These are phyloP conservation scores for Erannis defoliaria DNA, from an alignment of 2,888 invertebrate species.

Conservation along the genomic window DNA sequence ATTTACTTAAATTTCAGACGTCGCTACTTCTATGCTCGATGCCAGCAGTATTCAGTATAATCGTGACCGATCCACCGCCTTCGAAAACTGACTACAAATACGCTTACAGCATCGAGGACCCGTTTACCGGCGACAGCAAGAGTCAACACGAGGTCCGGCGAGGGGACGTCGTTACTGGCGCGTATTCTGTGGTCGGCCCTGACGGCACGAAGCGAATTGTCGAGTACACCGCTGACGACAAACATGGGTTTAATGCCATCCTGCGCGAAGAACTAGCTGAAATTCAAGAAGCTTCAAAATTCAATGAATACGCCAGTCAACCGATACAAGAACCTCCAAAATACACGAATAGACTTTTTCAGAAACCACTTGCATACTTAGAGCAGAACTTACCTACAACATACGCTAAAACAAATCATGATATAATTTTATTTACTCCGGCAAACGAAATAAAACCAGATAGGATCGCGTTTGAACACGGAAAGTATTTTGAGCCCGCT, in stretches of 20 bases:
- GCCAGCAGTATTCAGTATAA: conserved; percentile 63
- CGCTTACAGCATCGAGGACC: conserved; percentile 85
- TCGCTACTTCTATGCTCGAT: conserved; percentile 49
- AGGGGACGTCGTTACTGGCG: conserved; percentile 74
- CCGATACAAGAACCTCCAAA: conserved; percentile 18
- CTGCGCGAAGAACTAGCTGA: conserved; percentile 74
- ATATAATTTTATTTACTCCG: conserved; percentile 62
- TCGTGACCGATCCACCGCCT: conserved; percentile 73
- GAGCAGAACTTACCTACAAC: conserved; percentile 43
- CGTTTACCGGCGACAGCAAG: conserved; percentile 77
- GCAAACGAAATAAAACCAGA: conserved; percentile 57
- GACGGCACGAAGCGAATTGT: conserved; percentile 79
- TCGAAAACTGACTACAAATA: conserved; percentile 75
- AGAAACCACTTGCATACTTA: conserved; percentile 38
- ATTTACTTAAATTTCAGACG: conserved; percentile 21
- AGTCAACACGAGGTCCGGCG: conserved; percentile 74
- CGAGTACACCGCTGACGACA: conserved; percentile 80
- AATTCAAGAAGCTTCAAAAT: neutral
- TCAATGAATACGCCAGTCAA: conserved; percentile 18
- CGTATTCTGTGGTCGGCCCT: conserved; percentile 77
- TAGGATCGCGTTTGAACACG: conserved; percentile 49
- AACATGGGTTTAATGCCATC: conserved; percentile 84
- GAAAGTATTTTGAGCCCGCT: conserved; percentile 69
- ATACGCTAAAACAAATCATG: conserved; percentile 40
- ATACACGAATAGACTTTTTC: conserved; percentile 14